Conservation (phyloP, 2,888 invertebrate species). For the Nomada fucata region DNA sequence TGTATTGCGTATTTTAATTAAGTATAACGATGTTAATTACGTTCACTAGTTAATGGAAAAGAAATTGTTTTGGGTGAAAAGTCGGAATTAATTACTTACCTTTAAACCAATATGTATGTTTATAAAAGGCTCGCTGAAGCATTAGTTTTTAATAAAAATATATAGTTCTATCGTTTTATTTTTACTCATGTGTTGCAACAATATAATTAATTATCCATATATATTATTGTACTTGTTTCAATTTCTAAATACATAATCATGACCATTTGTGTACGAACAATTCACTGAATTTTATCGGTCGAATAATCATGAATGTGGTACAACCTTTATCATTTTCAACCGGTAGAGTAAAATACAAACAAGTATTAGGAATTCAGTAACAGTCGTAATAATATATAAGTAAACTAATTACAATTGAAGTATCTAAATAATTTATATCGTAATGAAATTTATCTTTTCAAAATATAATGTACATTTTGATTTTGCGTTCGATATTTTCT, state of each 20-base stretch:
- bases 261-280: background rate
- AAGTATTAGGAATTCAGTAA: background rate
- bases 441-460: background rate
- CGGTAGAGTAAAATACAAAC: background rate
- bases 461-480: background rate
- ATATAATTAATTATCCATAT: too few species aligned
- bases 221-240: too few species aligned
- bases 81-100: too few species aligned
- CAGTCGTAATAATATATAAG: background rate
- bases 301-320: conserved; percentile 3
- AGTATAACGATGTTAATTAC: background rate
- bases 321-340: conserved; percentile 9
- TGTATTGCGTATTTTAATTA: background rate
- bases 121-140: too few species aligned
- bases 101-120: too few species aligned
- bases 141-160: too few species aligned
- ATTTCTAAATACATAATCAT: background rate
- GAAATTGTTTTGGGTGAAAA: too few species aligned
- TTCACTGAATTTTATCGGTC: background rate
- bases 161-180: too few species aligned
- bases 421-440: background rate
- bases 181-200: too few species aligned
- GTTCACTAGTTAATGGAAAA: background rate
- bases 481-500: background rate
- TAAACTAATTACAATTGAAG: background rate